Conservation (phyloP, 2,113 vertebrate genomes). For the Pseudopipra pipra region DNA sequence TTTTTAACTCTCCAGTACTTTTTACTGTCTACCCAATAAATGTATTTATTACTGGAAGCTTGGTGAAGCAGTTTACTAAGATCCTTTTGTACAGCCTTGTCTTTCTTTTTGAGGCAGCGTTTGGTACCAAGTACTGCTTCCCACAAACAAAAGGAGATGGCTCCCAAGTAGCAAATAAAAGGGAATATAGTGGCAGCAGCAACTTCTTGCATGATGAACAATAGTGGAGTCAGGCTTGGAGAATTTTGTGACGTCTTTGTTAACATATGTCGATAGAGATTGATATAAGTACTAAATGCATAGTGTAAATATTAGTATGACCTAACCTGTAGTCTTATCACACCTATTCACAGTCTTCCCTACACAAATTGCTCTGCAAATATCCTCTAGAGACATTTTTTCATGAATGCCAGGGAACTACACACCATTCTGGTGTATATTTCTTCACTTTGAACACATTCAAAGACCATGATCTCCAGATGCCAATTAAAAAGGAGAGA, state of each 20-base stretch:
- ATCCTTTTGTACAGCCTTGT: not conserved
- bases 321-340: not conserved
- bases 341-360: not conserved
- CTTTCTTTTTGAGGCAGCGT: not conserved
- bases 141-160: not conserved
- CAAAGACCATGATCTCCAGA: not conserved
- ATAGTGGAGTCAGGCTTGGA: not conserved
- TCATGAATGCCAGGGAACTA: not conserved
- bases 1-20: slow-evolving; percentile 82
- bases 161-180: not conserved
- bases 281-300: not conserved
- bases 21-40: slow-evolving; percentile 78
- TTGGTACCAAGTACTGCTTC: not conserved
- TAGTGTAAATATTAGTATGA: not conserved
- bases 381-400: not conserved
- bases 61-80: slow-evolving; percentile 14
- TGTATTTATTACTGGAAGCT: slow-evolving; percentile 70
- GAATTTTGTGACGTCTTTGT: not conserved
- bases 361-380: not conserved
- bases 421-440: not conserved
- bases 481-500: not conserved
- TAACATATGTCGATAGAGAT: not conserved
- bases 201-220: not conserved
- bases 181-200: not conserved
- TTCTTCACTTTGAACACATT: not conserved